phyloP scores from a whole-genome alignment of 1,140 invertebrate genomes.

The Homalodisca vitripennis region DNA sequence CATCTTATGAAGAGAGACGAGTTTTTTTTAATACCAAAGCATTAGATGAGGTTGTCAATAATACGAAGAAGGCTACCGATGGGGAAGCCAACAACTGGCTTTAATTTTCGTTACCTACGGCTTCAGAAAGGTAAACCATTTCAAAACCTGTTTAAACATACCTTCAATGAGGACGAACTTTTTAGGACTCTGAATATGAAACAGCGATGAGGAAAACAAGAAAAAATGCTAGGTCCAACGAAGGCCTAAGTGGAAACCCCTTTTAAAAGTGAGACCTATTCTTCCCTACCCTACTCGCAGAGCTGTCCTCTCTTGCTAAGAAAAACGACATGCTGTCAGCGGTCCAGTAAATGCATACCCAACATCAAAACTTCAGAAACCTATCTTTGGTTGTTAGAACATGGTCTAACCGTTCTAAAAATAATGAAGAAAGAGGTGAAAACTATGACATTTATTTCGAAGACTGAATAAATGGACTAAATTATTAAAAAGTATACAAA shows the following conservation, averaged over 20 bases:
- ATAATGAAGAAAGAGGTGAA: neutral
- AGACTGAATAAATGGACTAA: neutral
- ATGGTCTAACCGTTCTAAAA: neutral
- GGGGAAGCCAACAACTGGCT: conserved; percentile 27
- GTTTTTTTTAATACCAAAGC: too few species aligned
- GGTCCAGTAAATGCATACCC: conserved; percentile 35
- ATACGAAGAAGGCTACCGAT: conserved; percentile 15
- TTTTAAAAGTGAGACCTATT: neutral
- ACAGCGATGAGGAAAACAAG: conserved; percentile 24
- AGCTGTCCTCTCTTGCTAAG: conserved; percentile 35
- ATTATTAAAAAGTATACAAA: neutral
- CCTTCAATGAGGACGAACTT: conserved; percentile 26
- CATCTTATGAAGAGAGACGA: conserved; percentile 27
- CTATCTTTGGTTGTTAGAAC: conserved; percentile 21
- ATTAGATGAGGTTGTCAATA: conserved; percentile 27
- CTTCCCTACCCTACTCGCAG: conserved; percentile 30
- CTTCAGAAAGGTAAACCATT: conserved; percentile 28
- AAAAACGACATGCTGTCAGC: conserved; percentile 32
- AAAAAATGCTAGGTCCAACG: conserved; percentile 28
- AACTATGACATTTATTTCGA: neutral
- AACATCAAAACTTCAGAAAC: conserved; percentile 36
- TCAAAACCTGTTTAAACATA: conserved; percentile 31
- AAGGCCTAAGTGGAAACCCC: conserved; percentile 31
- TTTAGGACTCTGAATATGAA: conserved; percentile 32
- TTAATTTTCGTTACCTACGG: conserved; percentile 33